Percentiles rank a stretch among this genome's conserved stretches.
Conservation (phyloP, 1,140 invertebrate species). For the Galendromus occidentalis region DNA sequence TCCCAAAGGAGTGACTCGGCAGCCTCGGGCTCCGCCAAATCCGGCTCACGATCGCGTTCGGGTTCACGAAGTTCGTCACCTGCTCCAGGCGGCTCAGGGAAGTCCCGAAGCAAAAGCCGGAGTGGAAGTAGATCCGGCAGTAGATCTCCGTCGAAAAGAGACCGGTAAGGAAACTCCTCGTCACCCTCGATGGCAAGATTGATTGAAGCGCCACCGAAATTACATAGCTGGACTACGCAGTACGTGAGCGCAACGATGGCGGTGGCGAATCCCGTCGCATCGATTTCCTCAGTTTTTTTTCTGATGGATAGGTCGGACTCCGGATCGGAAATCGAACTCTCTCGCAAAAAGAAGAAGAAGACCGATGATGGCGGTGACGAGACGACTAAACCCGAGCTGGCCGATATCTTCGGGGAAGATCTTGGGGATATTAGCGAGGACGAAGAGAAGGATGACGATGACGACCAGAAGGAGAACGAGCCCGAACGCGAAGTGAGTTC, state of each 20-base stretch:
- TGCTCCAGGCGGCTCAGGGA: too few species aligned
- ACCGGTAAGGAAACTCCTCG: too few species aligned
- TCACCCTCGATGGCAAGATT: too few species aligned
- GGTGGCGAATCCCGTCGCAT: too few species aligned
- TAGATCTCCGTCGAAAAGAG: too few species aligned
- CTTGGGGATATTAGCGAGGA: conserved; percentile 55
- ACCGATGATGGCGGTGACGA: neutral
- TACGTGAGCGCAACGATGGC: too few species aligned
- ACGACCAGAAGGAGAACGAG: conserved; percentile 23
- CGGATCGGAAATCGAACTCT: neutral
- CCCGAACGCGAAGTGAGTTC: conserved; percentile 30
- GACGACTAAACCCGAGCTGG: neutral
- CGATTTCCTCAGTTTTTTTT: neutral
- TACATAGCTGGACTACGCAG: too few species aligned
- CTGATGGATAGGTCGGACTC: neutral
- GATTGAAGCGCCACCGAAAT: too few species aligned
- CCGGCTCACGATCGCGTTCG: neutral
- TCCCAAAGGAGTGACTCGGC: too few species aligned
- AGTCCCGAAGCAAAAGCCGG: too few species aligned
- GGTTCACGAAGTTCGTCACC: neutral
- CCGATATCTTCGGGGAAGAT: conserved; percentile 75
- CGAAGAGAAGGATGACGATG: conserved; percentile 27
- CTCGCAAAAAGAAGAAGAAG: neutral
- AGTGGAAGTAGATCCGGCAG: too few species aligned
- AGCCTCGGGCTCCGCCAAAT: neutral